Evolutionary conservation across 2,113 vertebrate genomes (phyloP), one percentile per base, ranked within the genome.

Genomic region (Pseudolaguvia tuberculata): DNA sequence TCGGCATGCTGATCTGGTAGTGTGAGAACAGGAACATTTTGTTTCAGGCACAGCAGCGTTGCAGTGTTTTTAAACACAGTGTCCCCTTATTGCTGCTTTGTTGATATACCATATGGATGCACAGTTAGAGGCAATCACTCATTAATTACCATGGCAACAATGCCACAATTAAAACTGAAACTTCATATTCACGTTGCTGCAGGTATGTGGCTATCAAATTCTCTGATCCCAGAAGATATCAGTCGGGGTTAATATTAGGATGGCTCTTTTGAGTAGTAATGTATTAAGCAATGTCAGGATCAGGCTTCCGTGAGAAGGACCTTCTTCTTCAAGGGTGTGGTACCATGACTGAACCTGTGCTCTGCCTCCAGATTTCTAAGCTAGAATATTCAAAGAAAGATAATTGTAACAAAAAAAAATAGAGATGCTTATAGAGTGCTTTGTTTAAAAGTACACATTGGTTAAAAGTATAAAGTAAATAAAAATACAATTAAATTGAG

Each of bases 91-190:
- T 63, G 61, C 39, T n/a, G 23, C 39, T 12, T 42, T 63, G 39
- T 23, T 63, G 20, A 63, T 63, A 42, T n/a, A 45, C n/a, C 61
- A 63, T 63, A 45, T 63, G 61, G 61, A 5, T 63, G 20, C 61
- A 63, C 61, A 63, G 61, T 61, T 31, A 39, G 58, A n/a, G 31
- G 20, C 29, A 10, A n/a, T n/a, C 39, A 20, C 35, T 62, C 8
- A 62, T 62, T 62, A 62, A 62, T 39, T 35, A n/a, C 31, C 58
- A 62, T 3, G 0, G 11, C 58, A 62, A 2, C 59, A 42, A 20
- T 42, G 35, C 59, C 42, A 10, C 31, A 42, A 29, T 9, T 39
- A 20, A 61, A 39, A 61, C 29, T n/a, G 20, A 62, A 42, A 5
- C 35, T 42, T 42, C 8, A 42, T 42, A 42, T 42, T 42, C 39